Evolutionary conservation across 1,140 invertebrate species (phyloP).

Genomic region (Phymorhynchus buccinoides): DNA sequence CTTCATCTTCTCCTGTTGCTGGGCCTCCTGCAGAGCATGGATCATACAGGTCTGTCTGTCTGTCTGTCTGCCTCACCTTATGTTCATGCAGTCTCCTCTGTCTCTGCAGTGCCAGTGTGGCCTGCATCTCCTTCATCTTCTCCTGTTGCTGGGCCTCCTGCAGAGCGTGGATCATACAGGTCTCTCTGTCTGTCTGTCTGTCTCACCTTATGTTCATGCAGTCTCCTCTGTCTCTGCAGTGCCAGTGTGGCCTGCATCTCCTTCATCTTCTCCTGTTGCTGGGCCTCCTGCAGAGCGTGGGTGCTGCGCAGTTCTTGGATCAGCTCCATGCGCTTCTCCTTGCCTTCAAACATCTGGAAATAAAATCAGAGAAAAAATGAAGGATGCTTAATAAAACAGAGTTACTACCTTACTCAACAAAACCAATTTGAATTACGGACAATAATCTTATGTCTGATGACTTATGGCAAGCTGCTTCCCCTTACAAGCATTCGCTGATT

Average conservation of each 20-base stretch:
- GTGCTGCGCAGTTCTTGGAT: slow-evolving; percentile 81
- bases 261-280: slow-evolving; percentile 70
- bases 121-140: slow-evolving; percentile 73
- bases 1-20: slow-evolving; percentile 70
- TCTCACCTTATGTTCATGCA: slow-evolving; percentile 73
- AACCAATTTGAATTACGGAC: too few relatives aligned
- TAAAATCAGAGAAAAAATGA: too few relatives aligned
- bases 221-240: slow-evolving; percentile 70
- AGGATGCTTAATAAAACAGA: too few relatives aligned
- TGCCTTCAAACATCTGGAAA: slow-evolving; percentile 81
- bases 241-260: slow-evolving; percentile 73
- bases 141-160: slow-evolving; percentile 74
- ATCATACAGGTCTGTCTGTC: too few relatives aligned
- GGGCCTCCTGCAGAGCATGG: slow-evolving; percentile 77
- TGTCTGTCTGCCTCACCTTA: too few relatives aligned
- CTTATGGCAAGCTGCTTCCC: too few relatives aligned
- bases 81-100: slow-evolving; percentile 71
- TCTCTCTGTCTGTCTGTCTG: too few relatives aligned
- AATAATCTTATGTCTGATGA: too few relatives aligned
- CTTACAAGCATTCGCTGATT: too few relatives aligned
- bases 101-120: slow-evolving; percentile 73
- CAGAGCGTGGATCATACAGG: slow-evolving; percentile 79
- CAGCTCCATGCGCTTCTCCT: slow-evolving; percentile 79
- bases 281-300: slow-evolving; percentile 77
- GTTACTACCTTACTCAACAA: too few relatives aligned